Base-by-base conservation (phyloP, 2,888 invertebrate genomes). In the Oscheius myriophilus region DNA sequence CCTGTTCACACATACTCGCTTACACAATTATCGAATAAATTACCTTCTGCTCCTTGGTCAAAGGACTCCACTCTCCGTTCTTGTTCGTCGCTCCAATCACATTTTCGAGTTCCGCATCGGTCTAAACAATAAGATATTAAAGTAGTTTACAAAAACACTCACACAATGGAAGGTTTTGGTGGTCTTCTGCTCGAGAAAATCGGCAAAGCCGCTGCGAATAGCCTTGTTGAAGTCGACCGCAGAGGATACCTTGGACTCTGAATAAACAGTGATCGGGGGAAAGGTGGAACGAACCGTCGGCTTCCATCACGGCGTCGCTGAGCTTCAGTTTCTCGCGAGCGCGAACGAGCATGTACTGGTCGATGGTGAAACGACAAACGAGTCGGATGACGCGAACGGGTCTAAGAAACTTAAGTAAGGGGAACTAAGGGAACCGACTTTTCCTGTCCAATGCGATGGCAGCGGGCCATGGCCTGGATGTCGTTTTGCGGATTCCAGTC, bases 401-500 rank as follows among this genome's bases (percentile, higher is more conserved):
- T 68, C 88, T 88, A 73, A 46, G 74, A 52, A 59, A 3, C 14
- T 42, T 11, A 18, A 58, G 26, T 1, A 23, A 18, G 39, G 25
- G 45, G 42, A 18, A 12, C 53, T 16, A 52, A 52, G n/a, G 12
- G 7, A 54, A 18, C 49, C n/a, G 4, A 88, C 87, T 87, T 87
- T 16, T 82, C 84, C 75, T 88, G 88, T 16, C 88, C 88, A 69
- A 89, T 88, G 45, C 88, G 79, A 73, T 88, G 88, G 21, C 87
- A 88, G 39, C 88, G 74, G 2, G 88, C 88, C 33, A 88, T 87
- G 9, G 88, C 88, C 76, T 88, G 88, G 1, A 88, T 79, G 75
- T 88, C 88, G 78, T 88, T 88, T 79, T 89, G 89, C 6, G 89
- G 89, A 76, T 89, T 89, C 75, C 87, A 88, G 78, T 89, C 89